Percentiles rank a stretch among this genome's conserved stretches.
Conservation (phyloP, 2,888 invertebrate species). For the Lasioglossum villosulum region DNA sequence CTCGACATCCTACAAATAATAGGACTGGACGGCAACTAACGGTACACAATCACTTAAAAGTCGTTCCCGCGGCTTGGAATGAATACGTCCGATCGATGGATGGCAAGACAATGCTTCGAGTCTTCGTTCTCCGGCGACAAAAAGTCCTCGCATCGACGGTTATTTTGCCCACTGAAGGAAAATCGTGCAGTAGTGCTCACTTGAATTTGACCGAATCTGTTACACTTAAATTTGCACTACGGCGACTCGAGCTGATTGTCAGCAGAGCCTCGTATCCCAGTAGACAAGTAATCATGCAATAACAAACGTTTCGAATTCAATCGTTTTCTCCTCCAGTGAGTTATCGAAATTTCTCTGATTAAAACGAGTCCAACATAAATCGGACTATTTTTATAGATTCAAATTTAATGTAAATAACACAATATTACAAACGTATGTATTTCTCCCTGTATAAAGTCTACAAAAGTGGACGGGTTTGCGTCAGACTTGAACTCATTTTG, state of each 20-base stretch:
- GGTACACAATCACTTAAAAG: constrained; percentile 4
- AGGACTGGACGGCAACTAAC: not conserved
- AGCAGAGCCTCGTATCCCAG: no score
- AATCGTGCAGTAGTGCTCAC: constrained; percentile 9
- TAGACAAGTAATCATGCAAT: no score
- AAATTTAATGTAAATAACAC: no score
- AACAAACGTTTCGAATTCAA: no score
- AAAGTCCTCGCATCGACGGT: constrained; percentile 3
- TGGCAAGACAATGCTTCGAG: constrained; percentile 35
- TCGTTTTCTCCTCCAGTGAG: no score
- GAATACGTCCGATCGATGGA: constrained; percentile 26
- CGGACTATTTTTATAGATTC: no score
- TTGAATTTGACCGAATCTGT: not conserved
- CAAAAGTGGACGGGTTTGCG: not conserved
- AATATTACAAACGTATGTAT: no score
- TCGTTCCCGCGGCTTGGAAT: not conserved
- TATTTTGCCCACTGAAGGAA: constrained; percentile 1
- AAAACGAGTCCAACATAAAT: no score
- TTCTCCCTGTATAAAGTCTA: not conserved
- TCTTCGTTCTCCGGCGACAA: not conserved
- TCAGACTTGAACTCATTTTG: not conserved
- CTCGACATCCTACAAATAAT: constrained; percentile 3
- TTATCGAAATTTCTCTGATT: no score
- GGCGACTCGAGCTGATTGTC: not conserved
- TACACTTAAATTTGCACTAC: not conserved